Conservation (phyloP, 2,113 vertebrate species). For the Labrus mixtus region DNA sequence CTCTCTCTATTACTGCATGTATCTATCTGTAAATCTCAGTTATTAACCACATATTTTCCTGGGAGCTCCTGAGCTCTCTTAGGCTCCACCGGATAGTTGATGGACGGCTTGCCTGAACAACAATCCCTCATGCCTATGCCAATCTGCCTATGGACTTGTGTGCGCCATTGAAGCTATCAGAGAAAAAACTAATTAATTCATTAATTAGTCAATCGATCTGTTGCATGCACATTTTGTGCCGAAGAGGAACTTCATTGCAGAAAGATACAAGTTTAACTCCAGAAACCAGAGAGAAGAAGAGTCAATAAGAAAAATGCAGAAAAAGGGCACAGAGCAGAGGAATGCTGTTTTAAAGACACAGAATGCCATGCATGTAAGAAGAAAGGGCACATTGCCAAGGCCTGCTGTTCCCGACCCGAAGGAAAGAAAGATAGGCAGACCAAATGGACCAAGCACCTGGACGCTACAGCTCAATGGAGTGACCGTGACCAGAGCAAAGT, state of each 20-base stretch:
- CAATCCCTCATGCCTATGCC: too few relatives aligned
- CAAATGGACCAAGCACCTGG: slow-evolving; percentile 11
- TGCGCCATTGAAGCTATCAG: not conserved
- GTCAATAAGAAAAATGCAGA: slow-evolving; percentile 21
- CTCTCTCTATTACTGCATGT: too few relatives aligned
- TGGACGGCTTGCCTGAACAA: too few relatives aligned
- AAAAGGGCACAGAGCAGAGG: not conserved
- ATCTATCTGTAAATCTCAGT: too few relatives aligned
- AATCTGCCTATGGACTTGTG: slow-evolving; percentile 7
- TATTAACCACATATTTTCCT: too few relatives aligned
- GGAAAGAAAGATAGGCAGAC: slow-evolving; percentile 3
- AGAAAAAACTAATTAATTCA: slow-evolving; percentile 14
- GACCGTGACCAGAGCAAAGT: not conserved
- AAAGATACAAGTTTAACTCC: slow-evolving; percentile 24
- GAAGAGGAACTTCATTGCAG: not conserved
- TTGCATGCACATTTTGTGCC: not conserved
- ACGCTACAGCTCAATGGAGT: not conserved
- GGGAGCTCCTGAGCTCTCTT: too few relatives aligned
- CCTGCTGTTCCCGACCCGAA: not conserved
- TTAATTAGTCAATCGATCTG: slow-evolving; percentile 5
- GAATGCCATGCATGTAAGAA: slow-evolving; percentile 19
- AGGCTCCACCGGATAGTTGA: too few relatives aligned
- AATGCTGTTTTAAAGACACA: slow-evolving; percentile 3
- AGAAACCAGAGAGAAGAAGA: slow-evolving; percentile 18
- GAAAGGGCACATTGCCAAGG: slow-evolving; percentile 21